A percentile compares a stretch with the other conserved stretches of the same genome.
phyloP scores from a whole-genome alignment of 2,797 vertebrate genomes.

The Chiroxiphia lanceolata region DNA sequence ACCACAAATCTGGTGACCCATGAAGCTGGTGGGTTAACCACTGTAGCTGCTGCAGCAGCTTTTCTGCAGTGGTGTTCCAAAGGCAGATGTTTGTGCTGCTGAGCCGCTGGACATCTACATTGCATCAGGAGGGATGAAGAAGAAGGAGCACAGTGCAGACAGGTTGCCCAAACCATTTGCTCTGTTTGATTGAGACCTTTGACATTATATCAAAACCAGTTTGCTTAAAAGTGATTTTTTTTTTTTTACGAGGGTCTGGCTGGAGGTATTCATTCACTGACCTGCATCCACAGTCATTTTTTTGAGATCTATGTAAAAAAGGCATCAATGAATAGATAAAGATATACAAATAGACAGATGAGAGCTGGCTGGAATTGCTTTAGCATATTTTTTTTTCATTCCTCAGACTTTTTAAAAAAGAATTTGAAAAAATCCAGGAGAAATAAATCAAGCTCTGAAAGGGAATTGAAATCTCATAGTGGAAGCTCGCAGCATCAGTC shows the following conservation, averaged over 20 bases:
- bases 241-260: background rate
- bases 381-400: background rate
- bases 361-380: background rate
- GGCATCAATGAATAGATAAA: background rate
- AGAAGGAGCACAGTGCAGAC: background rate
- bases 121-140: background rate
- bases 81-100: background rate
- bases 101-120: background rate
- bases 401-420: background rate
- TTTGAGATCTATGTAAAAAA: background rate
- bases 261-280: background rate
- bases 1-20: background rate
- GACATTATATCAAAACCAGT: background rate
- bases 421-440: background rate
- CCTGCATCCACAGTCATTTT: background rate
- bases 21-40: background rate
- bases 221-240: background rate
- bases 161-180: background rate
- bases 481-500: background rate
- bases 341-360: background rate
- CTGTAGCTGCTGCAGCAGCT: fast-evolving
- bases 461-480: background rate
- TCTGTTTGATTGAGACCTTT: background rate
- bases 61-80: background rate
- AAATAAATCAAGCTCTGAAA: background rate